These are phyloP conservation scores for Myotis lucifugus DNA, from an alignment of 2,113 vertebrate genomes.

Conservation along the genomic window DNA sequence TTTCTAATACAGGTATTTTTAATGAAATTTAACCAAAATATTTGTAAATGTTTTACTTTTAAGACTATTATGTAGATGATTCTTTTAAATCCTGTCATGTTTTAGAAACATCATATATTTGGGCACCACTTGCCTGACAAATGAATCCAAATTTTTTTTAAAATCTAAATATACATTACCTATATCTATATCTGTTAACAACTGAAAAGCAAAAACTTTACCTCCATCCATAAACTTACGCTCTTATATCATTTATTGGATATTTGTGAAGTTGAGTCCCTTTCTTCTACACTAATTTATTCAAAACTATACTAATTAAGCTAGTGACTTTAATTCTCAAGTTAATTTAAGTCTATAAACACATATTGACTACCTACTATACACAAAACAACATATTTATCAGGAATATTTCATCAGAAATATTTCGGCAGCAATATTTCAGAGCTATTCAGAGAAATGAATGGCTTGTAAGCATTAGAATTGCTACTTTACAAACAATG, in stretches of 20 bases:
- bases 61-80: neutral
- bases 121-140: neutral
- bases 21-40: neutral
- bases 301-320: conserved; percentile 18
- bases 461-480: neutral
- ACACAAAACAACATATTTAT: conserved; percentile 29
- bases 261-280: neutral
- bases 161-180: neutral
- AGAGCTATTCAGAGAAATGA: conserved; percentile 15
- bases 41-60: neutral
- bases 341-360: conserved; percentile 8
- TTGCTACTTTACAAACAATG: neutral
- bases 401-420: conserved; percentile 19
- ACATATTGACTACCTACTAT: neutral
- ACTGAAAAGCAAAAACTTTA: neutral
- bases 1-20: conserved; percentile 16
- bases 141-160: neutral
- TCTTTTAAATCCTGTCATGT: conserved; percentile 13
- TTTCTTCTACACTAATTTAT: conserved; percentile 15
- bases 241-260: neutral
- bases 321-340: neutral
- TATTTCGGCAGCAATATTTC: neutral
- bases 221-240: neutral
- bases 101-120: neutral
- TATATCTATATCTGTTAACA: neutral